Evolutionary conservation across 1,140 invertebrate species (phyloP), one percentile per base, ranked within the genome.

Genomic region (Heliconius nattereri): DNA sequence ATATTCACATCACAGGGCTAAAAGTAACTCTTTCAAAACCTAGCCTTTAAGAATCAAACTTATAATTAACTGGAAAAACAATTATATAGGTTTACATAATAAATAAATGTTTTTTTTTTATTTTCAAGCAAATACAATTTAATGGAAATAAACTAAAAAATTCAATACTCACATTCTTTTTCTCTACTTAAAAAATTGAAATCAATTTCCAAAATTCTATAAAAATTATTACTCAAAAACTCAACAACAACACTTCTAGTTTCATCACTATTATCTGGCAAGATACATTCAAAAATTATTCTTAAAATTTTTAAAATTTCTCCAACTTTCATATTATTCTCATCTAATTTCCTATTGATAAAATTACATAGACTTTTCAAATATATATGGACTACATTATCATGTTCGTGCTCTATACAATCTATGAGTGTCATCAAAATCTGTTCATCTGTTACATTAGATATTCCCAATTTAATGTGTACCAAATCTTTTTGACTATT

Each of bases 361-460:
- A 87, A 93, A 23, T 86, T 84, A 6, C 85, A 81, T 26, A 94
- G 79, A 79, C 87, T 91, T 23, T 87, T 82, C 57, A 95, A 84
- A 80, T 92, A 94, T 20, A 94, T 84, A 83, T 93, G 91, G 16
- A 84, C 93, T n/a, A 93, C 76, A 78, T 88, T 92, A 72, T 94
- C 91, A 71, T 92, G 90, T 78, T 91, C 91, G 20, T 81, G 87
- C 29, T 89, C 77, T 7, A 91, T 80, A 7, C 78, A 88, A 13
- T 87, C 52, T 8, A 90, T 74, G 2, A 93, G 74, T 37, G 84
- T 85, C 2, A 73, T 37, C 0, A 90, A 35, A 1, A 90, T 78
- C 37, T 57, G 40, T 23, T 85, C 84, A 49, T 88, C 83, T 0
- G 77, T 75, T 9, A 87, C 49, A 19, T 79, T 40, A 7, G 83